Base-by-base conservation (phyloP, 2,888 invertebrate species). In the Limulus polyphemus region DNA sequence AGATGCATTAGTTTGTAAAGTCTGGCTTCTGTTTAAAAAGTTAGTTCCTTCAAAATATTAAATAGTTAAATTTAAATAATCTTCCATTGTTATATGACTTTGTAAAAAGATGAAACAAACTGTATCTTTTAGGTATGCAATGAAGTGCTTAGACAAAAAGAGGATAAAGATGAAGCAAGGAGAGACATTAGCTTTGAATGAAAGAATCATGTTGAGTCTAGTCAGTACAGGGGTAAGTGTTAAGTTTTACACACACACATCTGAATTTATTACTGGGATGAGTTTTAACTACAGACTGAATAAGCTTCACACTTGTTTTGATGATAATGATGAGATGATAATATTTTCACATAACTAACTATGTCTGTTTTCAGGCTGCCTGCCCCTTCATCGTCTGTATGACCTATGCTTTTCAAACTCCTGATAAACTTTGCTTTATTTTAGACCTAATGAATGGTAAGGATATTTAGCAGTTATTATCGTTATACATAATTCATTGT, bases 81-180 rank as follows among this genome's bases (percentile, higher is more conserved):
- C 32, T 32, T 32, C 32, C 32, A 32, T 32, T 32, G 32, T 32
- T 32, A 32, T 32, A 32, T 32, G 32, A 32, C 32, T 32, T 32
- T 3, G 32, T 32, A 32, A 32, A 32, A 32, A 32, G 32, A 32
- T 32, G 32, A 32, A 32, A 7, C 32, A 32, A 32, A 32, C 32
- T 32, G 3, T 32, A 32, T 32, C 32, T 61, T 71, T 32, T 70
- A 81, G 80, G 80, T 99, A 99, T 82, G 99, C 99, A 72, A 99
- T 99, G 99, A 99, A 99, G 82, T 99, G 99, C 81, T 85, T 99
- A 78, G 99, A 99, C 81, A 99, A 99, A 81, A 99, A 99, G 77
- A 84, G 99, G 73, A 99, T 99, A 77, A 99, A 99, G 81, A 95
- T 99, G 95, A 99, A 99, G 78, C 82, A 83, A 70, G 99, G 99